Evolutionary conservation across 1,140 invertebrate genomes (phyloP).

Genomic region (Oppia nitens): DNA sequence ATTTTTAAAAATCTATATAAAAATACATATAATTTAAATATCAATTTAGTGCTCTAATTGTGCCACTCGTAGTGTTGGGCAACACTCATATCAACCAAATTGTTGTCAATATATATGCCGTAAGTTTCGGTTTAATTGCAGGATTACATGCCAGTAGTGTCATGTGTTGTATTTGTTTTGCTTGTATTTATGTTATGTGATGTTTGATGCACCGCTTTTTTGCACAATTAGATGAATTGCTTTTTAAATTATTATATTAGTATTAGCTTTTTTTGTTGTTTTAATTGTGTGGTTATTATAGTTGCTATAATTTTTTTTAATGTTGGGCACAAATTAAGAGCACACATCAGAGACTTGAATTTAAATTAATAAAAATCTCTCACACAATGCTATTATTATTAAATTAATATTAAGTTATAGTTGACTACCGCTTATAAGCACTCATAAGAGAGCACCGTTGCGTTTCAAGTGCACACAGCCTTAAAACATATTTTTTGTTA

Average conservation of each 20-base stretch:
- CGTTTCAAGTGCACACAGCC: too few relatives aligned
- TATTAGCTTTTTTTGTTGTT: not conserved
- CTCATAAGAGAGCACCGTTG: too few relatives aligned
- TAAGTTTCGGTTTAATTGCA: not conserved
- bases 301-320: not conserved
- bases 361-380: too few relatives aligned
- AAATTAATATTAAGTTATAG: too few relatives aligned
- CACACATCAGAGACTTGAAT: not conserved
- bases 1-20: too few relatives aligned
- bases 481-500: too few relatives aligned
- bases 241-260: too few relatives aligned
- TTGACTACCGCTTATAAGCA: too few relatives aligned
- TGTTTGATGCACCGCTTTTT: not conserved
- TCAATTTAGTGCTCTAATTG: not conserved
- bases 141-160: not conserved
- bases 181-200: not conserved
- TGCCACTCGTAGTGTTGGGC: not conserved
- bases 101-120: not conserved
- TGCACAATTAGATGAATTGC: too few relatives aligned
- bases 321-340: not conserved
- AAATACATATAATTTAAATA: too few relatives aligned
- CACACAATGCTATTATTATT: too few relatives aligned
- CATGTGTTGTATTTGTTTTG: not conserved
- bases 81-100: not conserved
- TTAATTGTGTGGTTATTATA: not conserved